Conservation (phyloP, 2,888 invertebrate species). For the Napeogenes inachia region DNA sequence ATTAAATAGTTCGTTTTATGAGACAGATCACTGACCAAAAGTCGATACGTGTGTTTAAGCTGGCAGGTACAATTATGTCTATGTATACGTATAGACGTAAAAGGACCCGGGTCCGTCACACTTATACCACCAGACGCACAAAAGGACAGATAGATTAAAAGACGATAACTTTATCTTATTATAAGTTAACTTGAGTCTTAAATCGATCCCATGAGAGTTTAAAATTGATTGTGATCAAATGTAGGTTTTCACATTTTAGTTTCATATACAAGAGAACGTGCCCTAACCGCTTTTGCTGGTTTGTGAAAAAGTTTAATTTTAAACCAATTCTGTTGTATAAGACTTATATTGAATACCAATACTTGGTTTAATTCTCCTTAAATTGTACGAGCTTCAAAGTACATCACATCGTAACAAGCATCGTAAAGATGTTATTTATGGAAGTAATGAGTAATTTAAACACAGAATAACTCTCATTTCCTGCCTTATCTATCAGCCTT, state of each 20-base stretch:
- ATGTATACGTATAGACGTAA: slow-evolving; percentile 58
- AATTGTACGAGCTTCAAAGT: background rate
- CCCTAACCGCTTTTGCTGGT: slow-evolving; percentile 69
- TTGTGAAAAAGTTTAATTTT: slow-evolving; percentile 51
- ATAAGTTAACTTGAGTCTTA: slow-evolving; percentile 40
- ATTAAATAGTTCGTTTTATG: too few relatives aligned
- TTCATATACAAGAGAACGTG: slow-evolving; percentile 70
- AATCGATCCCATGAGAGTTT: slow-evolving; percentile 46
- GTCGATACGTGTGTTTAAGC: slow-evolving; percentile 25
- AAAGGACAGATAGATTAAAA: slow-evolving; percentile 55
- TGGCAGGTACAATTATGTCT: slow-evolving; percentile 70
- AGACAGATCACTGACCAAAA: slow-evolving; percentile 1
- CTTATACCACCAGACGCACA: slow-evolving; percentile 70
- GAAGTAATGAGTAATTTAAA: slow-evolving; percentile 9
- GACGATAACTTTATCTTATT: slow-evolving; percentile 43
- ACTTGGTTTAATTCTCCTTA: background rate
- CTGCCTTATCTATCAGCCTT: slow-evolving; percentile 35
- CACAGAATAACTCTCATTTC: slow-evolving; percentile 25
- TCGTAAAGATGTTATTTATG: slow-evolving; percentile 6
- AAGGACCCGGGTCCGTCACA: slow-evolving; percentile 70
- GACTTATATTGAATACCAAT: slow-evolving; percentile 6
- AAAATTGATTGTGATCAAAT: slow-evolving; percentile 38
- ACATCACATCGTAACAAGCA: background rate
- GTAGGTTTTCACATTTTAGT: slow-evolving; percentile 47
- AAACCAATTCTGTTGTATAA: slow-evolving; percentile 31